phyloP scores from a whole-genome alignment of 2,888 invertebrate genomes.

The Ametastegia equiseti region DNA sequence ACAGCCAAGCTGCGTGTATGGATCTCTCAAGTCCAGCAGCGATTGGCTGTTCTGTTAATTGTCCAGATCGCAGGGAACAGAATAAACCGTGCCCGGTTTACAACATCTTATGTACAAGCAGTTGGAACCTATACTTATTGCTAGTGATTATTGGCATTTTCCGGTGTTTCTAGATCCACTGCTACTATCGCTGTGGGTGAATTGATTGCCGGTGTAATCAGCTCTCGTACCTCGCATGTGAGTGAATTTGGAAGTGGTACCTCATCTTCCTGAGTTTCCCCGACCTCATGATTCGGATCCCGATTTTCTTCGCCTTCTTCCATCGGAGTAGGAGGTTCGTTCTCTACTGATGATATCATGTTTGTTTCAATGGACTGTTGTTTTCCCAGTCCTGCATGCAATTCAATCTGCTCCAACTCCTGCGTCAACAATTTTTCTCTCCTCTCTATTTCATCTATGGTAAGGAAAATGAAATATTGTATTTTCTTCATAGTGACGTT shows the following conservation, averaged over 20 bases:
- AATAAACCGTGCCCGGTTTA: no score
- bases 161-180: conserved; percentile 46
- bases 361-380: conserved; percentile 61
- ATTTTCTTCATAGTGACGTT: no score
- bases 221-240: neutral
- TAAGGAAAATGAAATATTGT: neutral
- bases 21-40: no score
- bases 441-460: conserved; percentile 70
- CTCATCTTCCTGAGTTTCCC: neutral
- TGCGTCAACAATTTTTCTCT: conserved; percentile 68
- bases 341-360: conserved; percentile 45
- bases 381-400: conserved; percentile 67
- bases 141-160: conserved; percentile 70
- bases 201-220: neutral
- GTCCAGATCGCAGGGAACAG: neutral
- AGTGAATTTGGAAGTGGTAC: neutral
- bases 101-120: conserved; percentile 55
- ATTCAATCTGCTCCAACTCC: conserved; percentile 70
- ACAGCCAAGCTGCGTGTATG: no score
- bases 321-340: conserved; percentile 55
- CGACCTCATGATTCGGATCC: conserved; percentile 69
- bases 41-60: no score
- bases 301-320: conserved; percentile 71
- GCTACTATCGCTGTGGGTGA: conserved; percentile 57
- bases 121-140: conserved; percentile 55